Percentiles rank a stretch among this genome's conserved stretches.
Evolutionary conservation across 2,113 vertebrate species (phyloP).

Genomic region (Myotis davidii): DNA sequence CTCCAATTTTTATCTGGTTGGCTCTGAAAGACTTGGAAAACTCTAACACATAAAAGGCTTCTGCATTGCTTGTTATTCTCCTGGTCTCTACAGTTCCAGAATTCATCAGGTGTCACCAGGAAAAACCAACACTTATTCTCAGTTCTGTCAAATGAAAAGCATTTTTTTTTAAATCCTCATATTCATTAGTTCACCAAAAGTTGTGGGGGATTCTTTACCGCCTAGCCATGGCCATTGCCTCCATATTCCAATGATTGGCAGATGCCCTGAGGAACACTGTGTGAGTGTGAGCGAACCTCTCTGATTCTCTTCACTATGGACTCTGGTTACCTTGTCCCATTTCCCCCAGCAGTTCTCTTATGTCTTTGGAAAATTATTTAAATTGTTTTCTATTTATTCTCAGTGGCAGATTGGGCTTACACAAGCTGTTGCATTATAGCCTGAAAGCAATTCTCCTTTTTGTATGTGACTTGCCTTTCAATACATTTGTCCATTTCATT

Average conservation of each 20-base stretch:
- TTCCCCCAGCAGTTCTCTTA: neutral
- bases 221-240: neutral
- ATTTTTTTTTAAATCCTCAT: neutral
- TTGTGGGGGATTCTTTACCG: neutral
- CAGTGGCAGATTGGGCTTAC: neutral
- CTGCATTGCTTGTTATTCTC: neutral
- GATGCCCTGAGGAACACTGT: neutral
- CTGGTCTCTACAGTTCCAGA: neutral
- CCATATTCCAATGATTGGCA: neutral
- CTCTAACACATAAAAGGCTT: neutral
- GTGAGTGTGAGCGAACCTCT: neutral
- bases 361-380: neutral
- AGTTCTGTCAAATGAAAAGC: neutral
- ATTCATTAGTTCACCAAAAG: neutral
- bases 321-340: neutral
- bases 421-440: neutral
- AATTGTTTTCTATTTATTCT: neutral
- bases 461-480: neutral
- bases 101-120: neutral
- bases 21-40: neutral
- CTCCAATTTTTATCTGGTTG: neutral
- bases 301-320: neutral
- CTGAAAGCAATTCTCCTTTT: neutral
- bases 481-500: neutral
- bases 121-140: neutral